Evolutionary conservation across 2,888 invertebrate species (phyloP), one percentile per base, ranked within the genome.

Genomic region (Vesta saturnalis): DNA sequence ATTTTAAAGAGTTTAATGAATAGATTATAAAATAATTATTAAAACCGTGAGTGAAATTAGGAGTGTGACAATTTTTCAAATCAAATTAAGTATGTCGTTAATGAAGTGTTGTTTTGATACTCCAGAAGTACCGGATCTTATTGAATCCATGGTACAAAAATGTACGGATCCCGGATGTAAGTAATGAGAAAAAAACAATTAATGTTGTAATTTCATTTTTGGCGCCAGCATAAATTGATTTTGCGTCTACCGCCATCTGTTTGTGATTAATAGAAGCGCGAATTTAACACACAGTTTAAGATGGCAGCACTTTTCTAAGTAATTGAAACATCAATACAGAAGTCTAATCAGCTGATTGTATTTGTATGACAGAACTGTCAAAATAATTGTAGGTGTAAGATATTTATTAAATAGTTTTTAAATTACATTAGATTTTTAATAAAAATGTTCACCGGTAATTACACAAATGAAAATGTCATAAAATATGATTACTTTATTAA

Each of bases 111-210:
- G 94, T 85, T 93, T 94, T 82, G 93, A 94, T 80, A 87, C 90
- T 60, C 87, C 88, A 15, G 93, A 93, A 79, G 85, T 91, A 39
- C 89, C 91, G 14, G 93, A 93, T 82, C 89, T 93, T 80, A 84
- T 94, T 72, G 93, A 93, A 77, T 88, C 90, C 16, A 89, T 93
- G 77, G 87, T 91, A 47, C 90, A 91, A 84, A 94, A 93, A 85
- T 94, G 94, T 82, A 91, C 93, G 54, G 92, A 93, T 84, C 91
- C 93, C 65, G 89, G 92, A 79, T 94, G 93, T 94, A 86, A 93
- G 94, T 93, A 39, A 8, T n/a, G 23, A 22, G 14, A 54, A 19
- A 1, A 14, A 15, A 59, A 39, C 30, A 14, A 23, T 56, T 46
- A 58, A 39, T 52, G 21, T 57, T 21, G 61, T 64, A 14, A 21